These are phyloP conservation scores for Marronus borbonicus DNA, from an alignment of 2,888 invertebrate genomes.

Conservation along the genomic window DNA sequence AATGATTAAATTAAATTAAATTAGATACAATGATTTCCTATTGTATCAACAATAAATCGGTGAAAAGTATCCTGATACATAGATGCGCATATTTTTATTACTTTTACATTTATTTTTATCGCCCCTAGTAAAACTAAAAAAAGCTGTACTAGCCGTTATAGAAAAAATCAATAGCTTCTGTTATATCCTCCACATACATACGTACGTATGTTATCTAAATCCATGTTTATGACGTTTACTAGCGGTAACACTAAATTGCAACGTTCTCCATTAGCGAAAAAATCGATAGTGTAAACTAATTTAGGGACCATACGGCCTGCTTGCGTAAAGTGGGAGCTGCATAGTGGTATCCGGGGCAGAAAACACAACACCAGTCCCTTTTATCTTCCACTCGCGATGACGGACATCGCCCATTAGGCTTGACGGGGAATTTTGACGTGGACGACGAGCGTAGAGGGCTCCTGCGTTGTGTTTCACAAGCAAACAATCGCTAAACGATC, in stretches of 20 bases:
- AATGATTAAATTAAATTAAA: no score
- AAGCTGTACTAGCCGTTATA: not conserved
- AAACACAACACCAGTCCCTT: slow-evolving; percentile 14
- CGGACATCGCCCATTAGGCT: slow-evolving; percentile 17
- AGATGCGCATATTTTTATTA: no score
- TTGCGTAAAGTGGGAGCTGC: slow-evolving; percentile 14
- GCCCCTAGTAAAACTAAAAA: no score
- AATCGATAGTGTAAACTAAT: slow-evolving; percentile 33
- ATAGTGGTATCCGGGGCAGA: not conserved
- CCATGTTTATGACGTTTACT: not conserved
- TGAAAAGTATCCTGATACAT: no score
- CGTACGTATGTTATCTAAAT: slow-evolving; percentile 1
- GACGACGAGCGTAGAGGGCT: not conserved
- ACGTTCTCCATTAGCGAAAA: slow-evolving; percentile 11
- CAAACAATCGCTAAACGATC: slow-evolving; percentile 22
- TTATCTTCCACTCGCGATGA: slow-evolving; percentile 15
- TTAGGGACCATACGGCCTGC: not conserved
- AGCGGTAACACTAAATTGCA: not conserved
- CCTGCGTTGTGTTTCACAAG: slow-evolving; percentile 1
- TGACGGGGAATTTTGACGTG: slow-evolving; percentile 14
- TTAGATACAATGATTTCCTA: no score
- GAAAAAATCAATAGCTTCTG: not conserved
- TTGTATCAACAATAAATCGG: no score
- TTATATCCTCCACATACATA: not conserved
- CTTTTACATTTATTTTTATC: no score